Evolutionary conservation across 2,113 vertebrate genomes (phyloP), one percentile per base, ranked within the genome.

Genomic region (Mus musculus): DNA sequence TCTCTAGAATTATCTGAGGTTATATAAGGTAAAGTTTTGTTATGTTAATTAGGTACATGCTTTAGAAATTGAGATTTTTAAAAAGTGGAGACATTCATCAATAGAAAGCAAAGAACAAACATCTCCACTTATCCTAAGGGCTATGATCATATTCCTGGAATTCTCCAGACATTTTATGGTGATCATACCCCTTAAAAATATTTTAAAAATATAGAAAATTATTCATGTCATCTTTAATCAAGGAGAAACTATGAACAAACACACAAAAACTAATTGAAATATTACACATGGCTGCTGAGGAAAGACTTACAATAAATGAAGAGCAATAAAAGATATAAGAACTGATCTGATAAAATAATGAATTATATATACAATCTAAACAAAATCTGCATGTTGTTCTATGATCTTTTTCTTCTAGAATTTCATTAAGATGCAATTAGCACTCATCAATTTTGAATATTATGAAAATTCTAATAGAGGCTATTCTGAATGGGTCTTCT

Each of bases 211-310:
- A 69, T 94, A n/a, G 2, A 63, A 77, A 75, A 93, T 65, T 8
- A 71, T 54, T 89, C 42, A 24, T 33, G 22, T 39, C 39, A 36
- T 42, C 63, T 89, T 30, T 73, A 56, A 20, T 17, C 7, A 49
- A 91, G 92, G 39, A 87, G 14, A 67, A 42, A 11, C 17, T 26
- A 59, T 5, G 24, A 59, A 81, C 11, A 63, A 56, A 63, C 30
- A 65, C 7, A 73, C 52, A 52, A 39, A 72, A 86, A 72, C 46
- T 80, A 71, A 82, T 65, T 28, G 61, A 94, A 71, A 13, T 78
- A 73, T 61, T 75, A 69, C 0, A 28, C 0, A 0, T 7, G 17
- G 13, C 24, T 46, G 11, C 36, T 81, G 7, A 7, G 24, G 46
- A 36, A 26, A 89, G 56, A 33, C 0, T 12, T 4, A 39, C 1